These are phyloP conservation scores for Leptinotarsa rubiginosa DNA, from an alignment of 2,888 invertebrate genomes.

Conservation along the genomic window DNA sequence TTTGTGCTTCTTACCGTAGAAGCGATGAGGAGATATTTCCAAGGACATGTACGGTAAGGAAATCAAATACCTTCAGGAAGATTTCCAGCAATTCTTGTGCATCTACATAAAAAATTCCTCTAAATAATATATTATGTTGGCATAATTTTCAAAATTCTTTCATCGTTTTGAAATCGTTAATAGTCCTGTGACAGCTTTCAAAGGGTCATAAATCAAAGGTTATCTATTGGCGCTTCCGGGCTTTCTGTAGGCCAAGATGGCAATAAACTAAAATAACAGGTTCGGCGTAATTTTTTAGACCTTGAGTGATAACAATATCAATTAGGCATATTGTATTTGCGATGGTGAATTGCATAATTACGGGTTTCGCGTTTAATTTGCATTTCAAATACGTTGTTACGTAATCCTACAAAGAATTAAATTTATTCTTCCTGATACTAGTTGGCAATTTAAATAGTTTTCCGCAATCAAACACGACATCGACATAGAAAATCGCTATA, in stretches of 20 bases:
- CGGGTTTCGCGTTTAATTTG: constrained; percentile 52
- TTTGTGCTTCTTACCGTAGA: no score
- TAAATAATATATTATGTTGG: no score
- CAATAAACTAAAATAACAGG: constrained; percentile 39
- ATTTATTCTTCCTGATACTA: constrained; percentile 30
- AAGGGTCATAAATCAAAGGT: neutral
- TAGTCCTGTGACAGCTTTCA: neutral
- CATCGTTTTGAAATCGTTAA: no score
- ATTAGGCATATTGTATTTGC: constrained; percentile 48
- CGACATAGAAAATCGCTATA: constrained; percentile 14
- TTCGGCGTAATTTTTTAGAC: constrained; percentile 44
- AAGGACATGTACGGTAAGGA: no score
- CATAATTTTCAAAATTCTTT: no score
- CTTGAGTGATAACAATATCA: constrained; percentile 54
- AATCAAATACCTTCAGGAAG: no score
- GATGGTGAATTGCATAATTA: constrained; percentile 53
- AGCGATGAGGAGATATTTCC: no score
- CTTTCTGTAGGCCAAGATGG: constrained; percentile 30
- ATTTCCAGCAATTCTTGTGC: no score
- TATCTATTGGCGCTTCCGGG: constrained; percentile 5
- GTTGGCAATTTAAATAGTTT: constrained; percentile 16
- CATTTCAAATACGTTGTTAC: constrained; percentile 50
- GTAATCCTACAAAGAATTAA: constrained; percentile 41
- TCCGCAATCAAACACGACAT: constrained; percentile 11
- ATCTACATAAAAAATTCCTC: no score